Evolutionary conservation across 2,797 vertebrate genomes (phyloP).

Genomic region (Lacerta bilineata): DNA sequence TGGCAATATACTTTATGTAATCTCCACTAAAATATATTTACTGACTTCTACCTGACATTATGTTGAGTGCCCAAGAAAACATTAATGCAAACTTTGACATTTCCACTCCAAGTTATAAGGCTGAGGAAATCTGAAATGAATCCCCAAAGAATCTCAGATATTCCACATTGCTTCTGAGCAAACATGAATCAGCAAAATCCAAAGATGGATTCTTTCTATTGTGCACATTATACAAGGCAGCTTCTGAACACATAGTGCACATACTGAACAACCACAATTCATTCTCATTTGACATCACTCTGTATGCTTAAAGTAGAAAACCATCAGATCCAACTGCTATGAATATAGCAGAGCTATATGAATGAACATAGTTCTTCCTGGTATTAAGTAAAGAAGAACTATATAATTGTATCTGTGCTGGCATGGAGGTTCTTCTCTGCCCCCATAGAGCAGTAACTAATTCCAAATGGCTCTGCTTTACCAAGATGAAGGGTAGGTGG

Average conservation of each 20-base stretch:
- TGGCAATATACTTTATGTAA: constrained; percentile 49
- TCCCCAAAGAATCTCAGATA: constrained; percentile 30
- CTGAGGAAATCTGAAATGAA: not conserved
- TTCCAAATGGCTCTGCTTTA: not conserved
- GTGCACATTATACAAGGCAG: not conserved
- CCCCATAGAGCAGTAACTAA: too few species aligned
- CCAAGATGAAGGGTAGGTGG: not conserved
- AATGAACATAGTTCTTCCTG: fast-evolving
- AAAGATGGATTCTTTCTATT: not conserved
- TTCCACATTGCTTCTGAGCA: constrained; percentile 28
- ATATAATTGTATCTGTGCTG: not conserved
- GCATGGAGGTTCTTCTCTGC: not conserved
- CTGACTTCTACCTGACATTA: constrained; percentile 60
- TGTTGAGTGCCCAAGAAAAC: constrained; percentile 45
- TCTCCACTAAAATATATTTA: constrained; percentile 20
- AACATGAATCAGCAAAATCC: not conserved
- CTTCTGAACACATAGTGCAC: not conserved
- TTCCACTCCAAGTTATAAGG: constrained; percentile 35
- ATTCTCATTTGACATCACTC: not conserved
- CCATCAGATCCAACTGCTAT: fast-evolving
- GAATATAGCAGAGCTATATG: not conserved
- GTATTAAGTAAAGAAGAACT: not conserved
- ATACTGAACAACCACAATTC: not conserved
- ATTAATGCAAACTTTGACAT: constrained; percentile 60
- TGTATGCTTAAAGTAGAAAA: not conserved